Conservation (phyloP, 2,888 invertebrate genomes). For the Pasiphila rectangulata region DNA sequence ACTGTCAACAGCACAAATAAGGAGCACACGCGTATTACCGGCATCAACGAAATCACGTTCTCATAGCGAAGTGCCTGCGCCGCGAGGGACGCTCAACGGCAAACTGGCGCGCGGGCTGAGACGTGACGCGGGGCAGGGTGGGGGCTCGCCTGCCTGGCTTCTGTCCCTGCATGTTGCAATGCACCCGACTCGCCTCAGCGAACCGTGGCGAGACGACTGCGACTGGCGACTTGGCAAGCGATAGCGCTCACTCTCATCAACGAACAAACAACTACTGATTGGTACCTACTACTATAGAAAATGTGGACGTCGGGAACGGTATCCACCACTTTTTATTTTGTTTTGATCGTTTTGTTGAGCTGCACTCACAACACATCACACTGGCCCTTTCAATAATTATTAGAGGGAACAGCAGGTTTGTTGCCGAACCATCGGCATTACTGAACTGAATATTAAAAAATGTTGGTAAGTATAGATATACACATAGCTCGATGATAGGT, state of each 20-base stretch:
- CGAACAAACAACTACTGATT: conserved; percentile 36
- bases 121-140: conserved; percentile 60
- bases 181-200: conserved; percentile 60
- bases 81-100: conserved; percentile 75
- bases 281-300: conserved; percentile 5
- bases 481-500: not conserved
- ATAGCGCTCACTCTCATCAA: conserved; percentile 39
- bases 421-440: not conserved
- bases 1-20: conserved; percentile 63
- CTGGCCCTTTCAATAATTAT: conserved; percentile 5
- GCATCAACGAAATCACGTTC: conserved; percentile 49
- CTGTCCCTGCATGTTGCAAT: conserved; percentile 73
- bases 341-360: conserved; percentile 12
- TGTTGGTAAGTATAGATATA: not conserved
- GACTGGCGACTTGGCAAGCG: conserved; percentile 37
- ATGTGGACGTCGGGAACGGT: conserved; percentile 11
- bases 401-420: conserved; percentile 4
- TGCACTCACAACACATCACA: not conserved
- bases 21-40: conserved; percentile 62
- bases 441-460: not conserved
- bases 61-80: conserved; percentile 64
- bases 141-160: conserved; percentile 66
- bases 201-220: conserved; percentile 47
- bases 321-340: conserved; percentile 6
- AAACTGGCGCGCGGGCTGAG: conserved; percentile 64